Evolutionary conservation across 1,140 invertebrate genomes (phyloP), one percentile per base, ranked within the genome.

Genomic region (Drosophila arawakana): DNA sequence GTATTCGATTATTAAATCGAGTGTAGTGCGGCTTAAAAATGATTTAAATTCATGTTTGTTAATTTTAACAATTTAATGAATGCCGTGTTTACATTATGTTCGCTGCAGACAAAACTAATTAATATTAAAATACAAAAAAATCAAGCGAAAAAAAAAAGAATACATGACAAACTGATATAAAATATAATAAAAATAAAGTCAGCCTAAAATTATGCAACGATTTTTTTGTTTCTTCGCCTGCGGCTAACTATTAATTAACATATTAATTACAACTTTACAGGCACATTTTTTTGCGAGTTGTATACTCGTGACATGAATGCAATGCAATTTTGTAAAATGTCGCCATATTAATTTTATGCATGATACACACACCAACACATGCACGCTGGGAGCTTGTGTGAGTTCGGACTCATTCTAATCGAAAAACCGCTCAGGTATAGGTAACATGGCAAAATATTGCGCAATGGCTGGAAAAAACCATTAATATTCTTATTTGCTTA

Each of bases 401-500:
- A 47, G 50, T 34, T 65, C 35, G 59, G 59, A n/a, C 50, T 52
- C 52, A 62, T 76, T 73, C 84, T 88, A 84, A 88, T 83, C 84
- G 77, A 84, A 89, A 88, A 66, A 66, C 52, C 84, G 78, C 61
- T 88, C 84, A 89, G 84, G 74, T 88, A 84, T 78, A 81, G 58
- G 35, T 70, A 69, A 62, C 49, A 82, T 75, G 73, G 78, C 52
- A 79, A 80, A 83, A 89, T 88, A 88, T 88, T 88, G 84, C 72
- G 80, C 84, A 89, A 88, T 88, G 84, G 80, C 80, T 88, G 84
- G 84, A 88, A 88, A 86, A 88, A 88, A 89, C 84, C 84, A 88
- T 88, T 88, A 88, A 88, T 84, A 88, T 88, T 88, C 84, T 89
- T 88, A 88, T 88, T 88, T 88, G 84, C 84, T 88, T 84, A 88